A percentile compares a stretch with the other conserved stretches of the same genome.
Conservation (phyloP, 2,113 vertebrate genomes). For the Alouatta palliata region DNA sequence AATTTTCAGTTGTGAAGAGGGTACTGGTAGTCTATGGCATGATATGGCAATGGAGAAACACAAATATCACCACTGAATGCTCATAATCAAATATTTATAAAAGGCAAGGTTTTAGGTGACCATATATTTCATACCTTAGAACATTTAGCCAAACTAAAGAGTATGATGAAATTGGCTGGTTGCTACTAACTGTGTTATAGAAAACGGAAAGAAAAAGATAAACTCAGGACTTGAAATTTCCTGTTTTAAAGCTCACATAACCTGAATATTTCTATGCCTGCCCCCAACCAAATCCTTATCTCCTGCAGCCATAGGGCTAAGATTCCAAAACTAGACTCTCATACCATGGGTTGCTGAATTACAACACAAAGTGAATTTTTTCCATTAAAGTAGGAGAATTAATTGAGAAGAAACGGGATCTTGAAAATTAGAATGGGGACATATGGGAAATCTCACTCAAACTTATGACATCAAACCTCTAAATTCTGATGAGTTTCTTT, state of each 20-base stretch:
- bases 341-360: neutral
- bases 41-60: neutral
- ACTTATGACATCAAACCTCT: neutral
- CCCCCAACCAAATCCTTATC: neutral
- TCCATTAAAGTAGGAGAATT: neutral
- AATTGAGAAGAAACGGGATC: neutral
- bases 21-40: neutral
- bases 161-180: neutral
- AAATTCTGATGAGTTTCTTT: neutral
- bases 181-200: neutral
- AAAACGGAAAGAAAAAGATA: neutral
- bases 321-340: neutral
- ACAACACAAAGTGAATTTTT: neutral
- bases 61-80: neutral
- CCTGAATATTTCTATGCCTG: neutral
- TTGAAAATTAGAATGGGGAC: neutral
- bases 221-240: neutral
- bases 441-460: neutral
- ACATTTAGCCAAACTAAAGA: neutral
- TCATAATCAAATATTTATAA: neutral
- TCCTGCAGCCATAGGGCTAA: neutral
- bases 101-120: neutral
- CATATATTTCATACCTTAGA: neutral
- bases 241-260: neutral
- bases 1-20: neutral